phyloP scores from a whole-genome alignment of 2,888 invertebrate genomes.

The Microctonus aethiopoides region DNA sequence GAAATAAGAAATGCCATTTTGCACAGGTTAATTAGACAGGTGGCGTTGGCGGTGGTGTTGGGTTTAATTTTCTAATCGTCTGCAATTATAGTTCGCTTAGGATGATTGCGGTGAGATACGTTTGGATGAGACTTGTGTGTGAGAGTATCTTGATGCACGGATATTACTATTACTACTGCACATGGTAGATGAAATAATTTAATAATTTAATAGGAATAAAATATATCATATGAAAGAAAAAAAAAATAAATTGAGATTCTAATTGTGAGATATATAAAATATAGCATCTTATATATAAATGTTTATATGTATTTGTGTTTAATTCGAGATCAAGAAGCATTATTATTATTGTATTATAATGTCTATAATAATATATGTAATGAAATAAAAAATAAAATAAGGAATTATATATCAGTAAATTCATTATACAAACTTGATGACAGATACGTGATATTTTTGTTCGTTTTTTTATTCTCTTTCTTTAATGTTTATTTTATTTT shows the following conservation, averaged over 20 bases:
- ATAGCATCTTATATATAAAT: not conserved
- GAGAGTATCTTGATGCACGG: not conserved
- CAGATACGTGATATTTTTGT: not conserved
- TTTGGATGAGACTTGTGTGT: not conserved
- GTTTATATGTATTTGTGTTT: not conserved
- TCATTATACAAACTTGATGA: not conserved
- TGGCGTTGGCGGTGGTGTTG: slow-evolving; percentile 12
- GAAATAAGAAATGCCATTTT: not conserved
- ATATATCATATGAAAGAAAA: too few species aligned
- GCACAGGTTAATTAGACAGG: slow-evolving; percentile 14
- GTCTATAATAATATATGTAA: too few species aligned
- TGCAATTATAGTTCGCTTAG: slow-evolving; percentile 55
- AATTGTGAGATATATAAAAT: not conserved
- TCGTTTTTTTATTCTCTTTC: not conserved
- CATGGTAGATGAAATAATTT: too few species aligned
- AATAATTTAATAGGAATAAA: too few species aligned
- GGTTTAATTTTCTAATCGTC: slow-evolving; percentile 45
- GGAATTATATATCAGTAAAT: not conserved
- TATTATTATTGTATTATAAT: too few species aligned
- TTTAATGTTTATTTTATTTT: not conserved
- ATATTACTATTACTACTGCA: too few species aligned
- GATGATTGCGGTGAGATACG: slow-evolving; percentile 41
- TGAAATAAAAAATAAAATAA: not conserved
- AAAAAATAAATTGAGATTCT: not conserved
- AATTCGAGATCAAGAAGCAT: not conserved